Evolutionary conservation across 2,797 vertebrate species (phyloP), one percentile per base, ranked within the genome.

Genomic region (Austrolebias charrua): DNA sequence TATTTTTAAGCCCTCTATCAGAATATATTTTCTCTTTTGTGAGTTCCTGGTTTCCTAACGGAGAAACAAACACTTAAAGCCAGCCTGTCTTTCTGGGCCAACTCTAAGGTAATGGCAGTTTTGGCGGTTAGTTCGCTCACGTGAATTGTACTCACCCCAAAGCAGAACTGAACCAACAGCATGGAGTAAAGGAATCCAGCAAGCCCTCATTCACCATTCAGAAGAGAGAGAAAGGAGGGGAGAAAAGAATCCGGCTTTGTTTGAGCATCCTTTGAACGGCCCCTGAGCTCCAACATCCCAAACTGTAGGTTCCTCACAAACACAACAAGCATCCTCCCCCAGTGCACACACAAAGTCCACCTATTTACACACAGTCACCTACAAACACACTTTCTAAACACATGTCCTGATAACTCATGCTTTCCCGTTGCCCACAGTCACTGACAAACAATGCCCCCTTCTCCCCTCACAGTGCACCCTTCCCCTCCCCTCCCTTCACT

Each of bases 361-460:
- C 87, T 85, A 82, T 84, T 89, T 82, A 83, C 78, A 84, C 82
- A 84, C 79, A 76, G 72, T 73, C 65, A 74, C 87, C 83, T 80
- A 73, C 83, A 91, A 91, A 90, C 85, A 89, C 85, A 75, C 80
- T 85, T 87, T 81, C 78, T 83, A 86, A 88, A 91, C 88, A 82
- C 84, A 91, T 87, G 88, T 77, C 82, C 83, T 80, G 90, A 90
- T 91, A 92, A 91, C 91, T 92, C 91, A 85, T 91, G 91, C 90
- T 91, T 92, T 89, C 87, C 88, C 82, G 91, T 93, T 92, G 88
- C 91, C 90, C 90, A 91, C 91, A 90, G 92, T 85, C 91, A 92
- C 92, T 89, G 80, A 85, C 88, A 92, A 93, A 94, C 93, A 94
- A 93, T 93, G 91, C 91, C 85, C 90, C 90, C 83, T 87, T 82